Base-by-base conservation (phyloP, 2,888 invertebrate genomes). In the Pterostichus madidus region DNA sequence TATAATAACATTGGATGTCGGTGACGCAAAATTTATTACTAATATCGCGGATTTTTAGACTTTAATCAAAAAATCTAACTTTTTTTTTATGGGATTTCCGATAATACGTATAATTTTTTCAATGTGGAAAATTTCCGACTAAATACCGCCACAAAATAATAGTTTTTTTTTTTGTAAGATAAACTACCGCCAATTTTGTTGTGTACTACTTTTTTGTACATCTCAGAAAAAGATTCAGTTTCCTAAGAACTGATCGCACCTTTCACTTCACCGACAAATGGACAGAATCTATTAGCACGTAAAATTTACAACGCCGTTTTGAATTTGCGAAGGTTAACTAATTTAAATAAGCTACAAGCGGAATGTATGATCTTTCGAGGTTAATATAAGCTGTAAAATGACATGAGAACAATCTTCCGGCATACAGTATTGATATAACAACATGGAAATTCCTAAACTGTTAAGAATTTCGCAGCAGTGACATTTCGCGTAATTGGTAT, bases 401-500 rank as follows among this genome's bases (percentile, higher is more conserved):
- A n/a, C 17, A 39, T 13, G 15, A 15, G 15, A 71, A 31, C 39
- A 73, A 46, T 46, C 24, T 73, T 73, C 73, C 73, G 73, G 73
- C 73, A 73, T 73, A 6, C 15, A 15, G 15, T 44, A 46, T 73
- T 46, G 44, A 73, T 46, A 11, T 46, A 73, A n/a, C 5, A 73
- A n/a, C 5, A 46, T 15, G 73, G 73, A 73, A 73, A 15, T 73
- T 17, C 73, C 73, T 46, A 24, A 11, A 6, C 17, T 6, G 64
- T 15, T 35, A 35, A 32, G 64, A 64, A 64, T 64, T 64, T 64
- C 39, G 64, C 64, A 35, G 49, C 52, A 68, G 13, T 80, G 80
- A 80, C 73, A 80, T 53, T 80, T 71, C 80, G 78, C 59, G 78
- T 78, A 78, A 78, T 52, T 71, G 46, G 64, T 73, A 52, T 73